phyloP scores from a whole-genome alignment of 2,797 vertebrate species.

The Malurus leucopterus region DNA sequence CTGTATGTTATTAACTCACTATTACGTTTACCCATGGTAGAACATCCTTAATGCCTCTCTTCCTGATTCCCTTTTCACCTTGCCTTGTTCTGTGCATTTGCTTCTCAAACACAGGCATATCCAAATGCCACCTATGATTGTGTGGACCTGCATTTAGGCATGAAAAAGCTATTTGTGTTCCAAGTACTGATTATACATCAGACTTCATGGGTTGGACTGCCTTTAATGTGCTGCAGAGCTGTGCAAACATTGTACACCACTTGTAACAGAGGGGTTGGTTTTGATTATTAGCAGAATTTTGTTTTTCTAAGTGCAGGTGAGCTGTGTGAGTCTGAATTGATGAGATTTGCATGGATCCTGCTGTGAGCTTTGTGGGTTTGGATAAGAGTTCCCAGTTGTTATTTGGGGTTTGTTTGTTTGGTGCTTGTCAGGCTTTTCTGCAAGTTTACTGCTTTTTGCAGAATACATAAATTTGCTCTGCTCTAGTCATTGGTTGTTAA shows the following conservation, averaged over 20 bases:
- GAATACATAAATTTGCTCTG: background rate
- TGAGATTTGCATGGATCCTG: background rate
- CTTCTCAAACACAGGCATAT: background rate
- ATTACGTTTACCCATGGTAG: constrained; percentile 26
- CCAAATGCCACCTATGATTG: background rate
- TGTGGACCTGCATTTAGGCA: background rate
- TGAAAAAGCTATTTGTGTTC: constrained; percentile 25
- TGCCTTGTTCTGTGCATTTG: background rate
- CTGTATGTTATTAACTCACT: constrained; percentile 51
- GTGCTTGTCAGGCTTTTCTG: background rate
- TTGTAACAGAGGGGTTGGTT: background rate
- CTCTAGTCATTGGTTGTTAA: background rate
- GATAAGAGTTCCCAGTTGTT: background rate
- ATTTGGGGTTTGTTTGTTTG: background rate
- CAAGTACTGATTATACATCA: background rate
- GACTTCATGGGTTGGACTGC: background rate
- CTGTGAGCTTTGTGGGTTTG: background rate
- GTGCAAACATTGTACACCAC: background rate
- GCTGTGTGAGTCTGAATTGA: background rate
- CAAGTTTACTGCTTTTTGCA: background rate
- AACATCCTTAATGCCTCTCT: constrained; percentile 45
- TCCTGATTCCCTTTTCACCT: constrained; percentile 19
- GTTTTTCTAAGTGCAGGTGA: background rate
- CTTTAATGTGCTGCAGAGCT: background rate
- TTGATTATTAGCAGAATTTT: background rate